phyloP scores from a whole-genome alignment of 2,113 vertebrate genomes.

The Nicator chloris region DNA sequence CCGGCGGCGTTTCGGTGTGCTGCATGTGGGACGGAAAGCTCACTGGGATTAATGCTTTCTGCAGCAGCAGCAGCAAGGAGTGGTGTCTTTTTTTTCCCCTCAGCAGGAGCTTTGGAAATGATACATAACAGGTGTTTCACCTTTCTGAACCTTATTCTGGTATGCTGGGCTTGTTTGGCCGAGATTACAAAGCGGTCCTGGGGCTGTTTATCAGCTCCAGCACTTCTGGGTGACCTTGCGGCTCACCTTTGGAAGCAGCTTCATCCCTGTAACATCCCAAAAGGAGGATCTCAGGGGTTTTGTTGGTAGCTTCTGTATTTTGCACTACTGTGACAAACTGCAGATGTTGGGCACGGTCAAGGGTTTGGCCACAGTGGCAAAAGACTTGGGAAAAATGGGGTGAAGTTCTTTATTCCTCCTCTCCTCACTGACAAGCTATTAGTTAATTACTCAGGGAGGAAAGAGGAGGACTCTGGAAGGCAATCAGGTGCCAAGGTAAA shows the following conservation, averaged over 20 bases:
- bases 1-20: background rate
- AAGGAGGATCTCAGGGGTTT: background rate
- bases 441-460: background rate
- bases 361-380: background rate
- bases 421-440: background rate
- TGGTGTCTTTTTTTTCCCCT: background rate
- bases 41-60: background rate
- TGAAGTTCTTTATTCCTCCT: background rate
- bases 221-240: background rate
- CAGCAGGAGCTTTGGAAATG: background rate
- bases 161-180: background rate
- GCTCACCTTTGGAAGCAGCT: background rate
- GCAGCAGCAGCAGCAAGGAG: background rate
- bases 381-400: background rate
- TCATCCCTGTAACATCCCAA: background rate
- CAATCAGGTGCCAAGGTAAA: constrained; percentile 11
- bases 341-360: background rate
- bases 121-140: background rate
- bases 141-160: background rate
- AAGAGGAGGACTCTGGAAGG: background rate
- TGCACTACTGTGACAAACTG: background rate
- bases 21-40: background rate
- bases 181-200: accelerated
- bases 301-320: background rate
- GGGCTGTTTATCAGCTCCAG: background rate